Evolutionary conservation across 2,113 vertebrate species (phyloP).

Genomic region (Apteryx owenii): DNA sequence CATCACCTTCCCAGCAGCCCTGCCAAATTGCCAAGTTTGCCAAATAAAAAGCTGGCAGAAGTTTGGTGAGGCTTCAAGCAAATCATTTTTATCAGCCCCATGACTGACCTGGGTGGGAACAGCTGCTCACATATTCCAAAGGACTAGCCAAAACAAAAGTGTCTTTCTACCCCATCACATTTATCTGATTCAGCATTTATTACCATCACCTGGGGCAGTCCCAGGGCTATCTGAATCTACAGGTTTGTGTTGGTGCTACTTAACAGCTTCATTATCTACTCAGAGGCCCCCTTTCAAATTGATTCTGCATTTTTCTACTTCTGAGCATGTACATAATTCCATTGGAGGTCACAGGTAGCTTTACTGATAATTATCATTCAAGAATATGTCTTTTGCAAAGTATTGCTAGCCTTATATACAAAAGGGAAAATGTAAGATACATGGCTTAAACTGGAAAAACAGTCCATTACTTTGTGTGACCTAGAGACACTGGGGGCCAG

Average conservation of each 20-base stretch:
- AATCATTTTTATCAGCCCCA: background rate
- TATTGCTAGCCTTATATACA: background rate
- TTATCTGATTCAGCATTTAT: conserved; percentile 51
- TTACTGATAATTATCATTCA: background rate
- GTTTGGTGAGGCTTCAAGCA: background rate
- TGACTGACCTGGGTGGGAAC: background rate
- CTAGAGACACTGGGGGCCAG: background rate
- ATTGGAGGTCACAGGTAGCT: background rate
- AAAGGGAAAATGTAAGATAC: background rate
- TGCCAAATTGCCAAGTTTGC: background rate
- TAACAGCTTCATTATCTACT: background rate
- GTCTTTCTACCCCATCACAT: background rate
- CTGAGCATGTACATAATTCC: background rate
- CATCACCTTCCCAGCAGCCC: background rate
- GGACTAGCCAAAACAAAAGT: background rate
- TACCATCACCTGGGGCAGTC: background rate
- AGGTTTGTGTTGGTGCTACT: background rate
- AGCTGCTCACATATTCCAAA: background rate
- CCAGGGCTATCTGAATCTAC: conserved; percentile 4
- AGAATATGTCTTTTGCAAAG: background rate
- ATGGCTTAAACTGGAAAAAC: background rate
- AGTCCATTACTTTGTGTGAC: background rate
- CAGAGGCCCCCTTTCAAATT: background rate
- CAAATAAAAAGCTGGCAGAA: background rate
- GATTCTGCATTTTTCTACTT: background rate